These are phyloP conservation scores for Drosophila meridiana DNA, from an alignment of 2,888 invertebrate species.

Conservation along the genomic window DNA sequence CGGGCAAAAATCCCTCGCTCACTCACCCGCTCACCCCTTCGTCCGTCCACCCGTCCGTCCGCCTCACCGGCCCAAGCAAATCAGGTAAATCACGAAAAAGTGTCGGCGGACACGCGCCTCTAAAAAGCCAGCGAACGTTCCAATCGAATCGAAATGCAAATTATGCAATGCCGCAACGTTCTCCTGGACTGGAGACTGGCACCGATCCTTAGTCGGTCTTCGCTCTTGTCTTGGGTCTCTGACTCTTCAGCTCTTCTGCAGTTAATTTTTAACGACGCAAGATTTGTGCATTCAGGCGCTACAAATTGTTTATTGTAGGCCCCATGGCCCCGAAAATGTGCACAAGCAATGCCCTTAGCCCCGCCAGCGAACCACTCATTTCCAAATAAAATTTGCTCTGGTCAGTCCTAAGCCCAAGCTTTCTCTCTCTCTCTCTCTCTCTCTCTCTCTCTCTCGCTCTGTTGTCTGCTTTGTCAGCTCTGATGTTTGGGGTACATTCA, in stretches of 20 bases:
- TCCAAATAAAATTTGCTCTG: conserved; percentile 71
- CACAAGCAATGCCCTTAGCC: conserved; percentile 49
- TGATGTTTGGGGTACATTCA: conserved; percentile 46
- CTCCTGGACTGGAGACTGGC: conserved; percentile 17
- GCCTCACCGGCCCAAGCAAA: conserved; percentile 57
- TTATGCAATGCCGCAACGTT: conserved; percentile 75
- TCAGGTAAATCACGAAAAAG: conserved; percentile 81
- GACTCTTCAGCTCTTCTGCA: conserved; percentile 46
- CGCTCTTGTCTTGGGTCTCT: conserved; percentile 5
- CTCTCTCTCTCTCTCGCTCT: no score
- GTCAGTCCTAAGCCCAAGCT: conserved; percentile 54
- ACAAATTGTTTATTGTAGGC: conserved; percentile 78
- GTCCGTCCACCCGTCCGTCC: not conserved
- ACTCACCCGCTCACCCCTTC: not conserved
- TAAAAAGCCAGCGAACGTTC: conserved; percentile 69
- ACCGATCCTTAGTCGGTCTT: conserved; percentile 30
- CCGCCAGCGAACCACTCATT: conserved; percentile 49
- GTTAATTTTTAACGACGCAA: conserved; percentile 77
- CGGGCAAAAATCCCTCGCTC: conserved; percentile 12
- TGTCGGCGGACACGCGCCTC: conserved; percentile 84
- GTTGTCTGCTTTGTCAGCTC: conserved; percentile 22
- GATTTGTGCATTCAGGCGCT: conserved; percentile 81
- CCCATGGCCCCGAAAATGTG: conserved; percentile 53
- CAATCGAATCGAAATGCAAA: conserved; percentile 85
- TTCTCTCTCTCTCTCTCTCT: not conserved